These are phyloP conservation scores for Neotoxoptera formosana DNA, from an alignment of 1,140 invertebrate species.

Conservation along the genomic window DNA sequence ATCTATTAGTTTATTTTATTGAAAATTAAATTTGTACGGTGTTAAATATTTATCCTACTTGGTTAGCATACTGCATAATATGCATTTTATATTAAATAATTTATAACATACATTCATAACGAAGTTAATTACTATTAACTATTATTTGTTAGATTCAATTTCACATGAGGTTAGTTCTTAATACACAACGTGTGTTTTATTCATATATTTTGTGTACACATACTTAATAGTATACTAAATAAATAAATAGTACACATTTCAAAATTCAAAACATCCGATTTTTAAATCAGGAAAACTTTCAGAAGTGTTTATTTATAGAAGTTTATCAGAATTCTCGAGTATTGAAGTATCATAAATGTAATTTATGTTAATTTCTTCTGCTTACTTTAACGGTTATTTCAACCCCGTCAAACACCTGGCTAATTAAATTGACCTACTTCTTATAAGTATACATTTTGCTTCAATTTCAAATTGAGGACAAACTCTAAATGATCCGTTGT, in stretches of 20 bases:
- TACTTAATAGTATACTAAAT: background rate
- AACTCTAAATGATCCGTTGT: background rate
- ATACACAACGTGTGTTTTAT: background rate
- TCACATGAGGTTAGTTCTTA: too few relatives aligned
- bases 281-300: background rate
- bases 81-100: too few relatives aligned
- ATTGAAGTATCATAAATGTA: background rate
- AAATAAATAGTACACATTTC: background rate
- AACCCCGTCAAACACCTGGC: background rate
- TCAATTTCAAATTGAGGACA: background rate
- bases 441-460: background rate
- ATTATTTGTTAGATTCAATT: too few relatives aligned
- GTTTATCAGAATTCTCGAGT: background rate
- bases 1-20: too few relatives aligned
- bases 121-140: too few relatives aligned
- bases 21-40: too few relatives aligned
- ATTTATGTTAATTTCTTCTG: slow-evolving; percentile 10
- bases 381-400: background rate
- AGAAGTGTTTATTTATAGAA: background rate
- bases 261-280: background rate
- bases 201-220: background rate
- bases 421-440: background rate
- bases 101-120: too few relatives aligned
- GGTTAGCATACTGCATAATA: too few relatives aligned
- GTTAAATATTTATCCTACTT: too few relatives aligned